Conservation (phyloP, 2,113 vertebrate genomes). For the Ia io region DNA sequence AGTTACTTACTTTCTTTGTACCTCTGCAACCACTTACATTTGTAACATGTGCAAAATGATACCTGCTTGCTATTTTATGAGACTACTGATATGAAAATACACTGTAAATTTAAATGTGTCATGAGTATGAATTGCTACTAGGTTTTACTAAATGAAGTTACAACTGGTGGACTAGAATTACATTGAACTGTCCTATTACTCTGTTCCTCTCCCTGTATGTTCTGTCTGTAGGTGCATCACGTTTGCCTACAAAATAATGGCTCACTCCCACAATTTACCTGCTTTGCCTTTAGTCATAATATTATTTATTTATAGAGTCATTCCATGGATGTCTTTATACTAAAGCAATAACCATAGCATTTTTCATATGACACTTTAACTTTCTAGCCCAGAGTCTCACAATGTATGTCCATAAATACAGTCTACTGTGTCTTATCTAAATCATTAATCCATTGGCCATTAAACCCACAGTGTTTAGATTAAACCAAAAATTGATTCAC, state of each 20-base stretch:
- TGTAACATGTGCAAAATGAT: neutral
- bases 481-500: neutral
- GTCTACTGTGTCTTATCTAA: neutral
- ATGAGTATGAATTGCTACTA: neutral
- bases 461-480: neutral
- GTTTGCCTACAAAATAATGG: neutral
- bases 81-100: neutral
- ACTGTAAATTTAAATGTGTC: neutral
- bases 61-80: neutral
- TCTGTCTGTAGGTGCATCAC: neutral
- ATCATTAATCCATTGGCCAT: neutral
- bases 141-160: neutral
- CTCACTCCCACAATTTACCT: neutral
- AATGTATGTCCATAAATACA: neutral
- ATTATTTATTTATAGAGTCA: neutral
- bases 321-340: neutral
- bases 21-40: neutral
- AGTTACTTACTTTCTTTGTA: neutral
- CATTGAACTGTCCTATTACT: neutral
- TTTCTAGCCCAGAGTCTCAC: neutral
- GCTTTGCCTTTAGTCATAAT: neutral
- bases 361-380: neutral
- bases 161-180: neutral
- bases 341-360: neutral
- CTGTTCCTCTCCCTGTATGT: neutral